Evolutionary conservation across 2,888 invertebrate species (phyloP).

Genomic region (Drosophila acutilabella): DNA sequence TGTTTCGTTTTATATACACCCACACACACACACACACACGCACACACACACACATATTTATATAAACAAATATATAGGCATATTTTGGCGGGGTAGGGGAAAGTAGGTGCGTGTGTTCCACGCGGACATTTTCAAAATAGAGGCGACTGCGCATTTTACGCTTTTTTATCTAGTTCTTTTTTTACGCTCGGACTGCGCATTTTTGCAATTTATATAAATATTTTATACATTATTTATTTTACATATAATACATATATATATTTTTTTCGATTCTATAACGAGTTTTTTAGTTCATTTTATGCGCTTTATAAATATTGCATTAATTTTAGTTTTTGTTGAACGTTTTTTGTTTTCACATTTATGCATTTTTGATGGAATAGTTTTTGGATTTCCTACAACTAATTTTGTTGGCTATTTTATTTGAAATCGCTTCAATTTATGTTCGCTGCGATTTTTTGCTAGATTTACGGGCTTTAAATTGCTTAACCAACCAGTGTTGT

Average conservation of each 20-base stretch:
- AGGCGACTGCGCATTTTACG: slow-evolving; percentile 77
- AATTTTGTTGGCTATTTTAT: slow-evolving; percentile 57
- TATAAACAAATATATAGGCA: slow-evolving; percentile 18
- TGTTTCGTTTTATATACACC: slow-evolving; percentile 50
- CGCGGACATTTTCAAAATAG: slow-evolving; percentile 70
- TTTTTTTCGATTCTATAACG: slow-evolving; percentile 5
- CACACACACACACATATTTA: slow-evolving; percentile 5
- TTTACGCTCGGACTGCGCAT: slow-evolving; percentile 58
- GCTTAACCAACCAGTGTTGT: too few relatives aligned
- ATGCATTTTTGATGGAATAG: slow-evolving; percentile 78
- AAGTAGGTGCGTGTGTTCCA: slow-evolving; percentile 2
- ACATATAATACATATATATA: slow-evolving; percentile 46
- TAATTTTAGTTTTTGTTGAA: slow-evolving; percentile 63
- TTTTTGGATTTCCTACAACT: slow-evolving; percentile 69
- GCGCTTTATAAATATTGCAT: slow-evolving; percentile 72
- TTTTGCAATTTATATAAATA: slow-evolving; percentile 81
- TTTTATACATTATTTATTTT: slow-evolving; percentile 80
- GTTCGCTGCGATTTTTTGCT: not conserved
- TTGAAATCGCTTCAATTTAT: slow-evolving; percentile 15
- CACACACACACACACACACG: slow-evolving; percentile 9
- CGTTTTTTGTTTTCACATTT: slow-evolving; percentile 59
- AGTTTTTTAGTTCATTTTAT: slow-evolving; percentile 43
- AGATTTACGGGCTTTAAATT: too few relatives aligned
- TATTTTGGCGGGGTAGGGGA: slow-evolving; percentile 7
- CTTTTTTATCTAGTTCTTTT: slow-evolving; percentile 39